Conservation (phyloP, 1,140 invertebrate species). For the Penaeus indicus region DNA sequence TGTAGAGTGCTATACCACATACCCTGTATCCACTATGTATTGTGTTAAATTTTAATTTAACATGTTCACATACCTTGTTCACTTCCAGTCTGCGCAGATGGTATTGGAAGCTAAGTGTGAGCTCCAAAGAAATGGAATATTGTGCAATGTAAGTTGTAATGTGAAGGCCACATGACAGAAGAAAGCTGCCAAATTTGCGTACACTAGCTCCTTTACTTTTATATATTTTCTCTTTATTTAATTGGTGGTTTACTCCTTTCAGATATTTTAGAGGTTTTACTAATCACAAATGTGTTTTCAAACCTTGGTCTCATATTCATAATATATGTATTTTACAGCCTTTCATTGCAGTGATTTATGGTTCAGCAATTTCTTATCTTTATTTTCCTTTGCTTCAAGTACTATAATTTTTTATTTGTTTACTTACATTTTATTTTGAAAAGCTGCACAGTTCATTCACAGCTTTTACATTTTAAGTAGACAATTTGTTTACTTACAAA, state of each 20-base stretch:
- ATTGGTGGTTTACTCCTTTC: too few species aligned
- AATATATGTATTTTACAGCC: not conserved
- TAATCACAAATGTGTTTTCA: not conserved
- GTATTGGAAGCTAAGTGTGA: slow-evolving; percentile 42
- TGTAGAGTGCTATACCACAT: too few species aligned
- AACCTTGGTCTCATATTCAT: slow-evolving; percentile 52
- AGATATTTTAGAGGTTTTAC: not conserved
- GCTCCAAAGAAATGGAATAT: not conserved
- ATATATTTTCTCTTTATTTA: too few species aligned
- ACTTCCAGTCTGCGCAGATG: slow-evolving; percentile 48
- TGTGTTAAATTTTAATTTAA: too few species aligned
- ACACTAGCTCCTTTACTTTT: too few species aligned
- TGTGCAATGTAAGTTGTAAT: slow-evolving; percentile 40
- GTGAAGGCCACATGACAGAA: not conserved
- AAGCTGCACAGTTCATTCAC: too few species aligned
- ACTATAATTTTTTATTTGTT: too few species aligned
- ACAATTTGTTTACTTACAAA: too few species aligned
- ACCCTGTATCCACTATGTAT: too few species aligned
- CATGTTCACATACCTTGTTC: slow-evolving; percentile 4
- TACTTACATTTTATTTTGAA: too few species aligned
- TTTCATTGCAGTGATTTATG: not conserved
- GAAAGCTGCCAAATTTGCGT: not conserved
- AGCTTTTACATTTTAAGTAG: too few species aligned
- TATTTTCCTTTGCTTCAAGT: not conserved
- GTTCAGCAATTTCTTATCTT: not conserved